Evolutionary conservation across 2,797 vertebrate genomes (phyloP).

Genomic region (Coendou prehensilis): DNA sequence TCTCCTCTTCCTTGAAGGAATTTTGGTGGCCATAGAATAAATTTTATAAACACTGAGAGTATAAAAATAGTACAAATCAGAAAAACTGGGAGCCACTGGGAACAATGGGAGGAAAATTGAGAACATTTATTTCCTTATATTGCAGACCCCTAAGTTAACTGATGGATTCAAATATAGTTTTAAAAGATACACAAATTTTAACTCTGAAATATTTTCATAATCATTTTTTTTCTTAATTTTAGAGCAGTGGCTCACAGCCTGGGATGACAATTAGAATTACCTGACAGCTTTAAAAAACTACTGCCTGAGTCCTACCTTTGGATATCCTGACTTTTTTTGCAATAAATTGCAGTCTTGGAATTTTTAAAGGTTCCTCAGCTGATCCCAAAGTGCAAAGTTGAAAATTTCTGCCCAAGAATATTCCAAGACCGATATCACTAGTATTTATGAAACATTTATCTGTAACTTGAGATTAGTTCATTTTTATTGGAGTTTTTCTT

Average conservation of each 20-base stretch:
- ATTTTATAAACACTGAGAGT: not conserved
- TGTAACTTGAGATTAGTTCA: not conserved
- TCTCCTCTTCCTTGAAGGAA: not conserved
- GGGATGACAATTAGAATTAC: not conserved
- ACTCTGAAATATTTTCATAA: not conserved
- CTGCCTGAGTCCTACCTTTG: not conserved
- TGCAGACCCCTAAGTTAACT: not conserved
- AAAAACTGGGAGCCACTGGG: not conserved
- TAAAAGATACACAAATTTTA: not conserved
- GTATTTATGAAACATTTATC: not conserved
- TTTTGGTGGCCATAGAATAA: not conserved
- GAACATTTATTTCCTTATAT: not conserved
- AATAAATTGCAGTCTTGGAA: not conserved
- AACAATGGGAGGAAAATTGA: not conserved
- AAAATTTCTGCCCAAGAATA: not conserved
- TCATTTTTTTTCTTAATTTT: not conserved
- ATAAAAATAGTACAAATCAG: not conserved
- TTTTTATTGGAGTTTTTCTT: not conserved
- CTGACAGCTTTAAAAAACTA: not conserved
- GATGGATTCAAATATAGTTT: not conserved
- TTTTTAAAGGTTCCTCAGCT: not conserved
- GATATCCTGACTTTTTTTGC: not conserved
- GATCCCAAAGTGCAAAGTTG: not conserved
- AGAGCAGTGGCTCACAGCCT: not conserved
- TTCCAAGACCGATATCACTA: not conserved